Conservation (phyloP, 2,797 vertebrate species). For the Pseudochromis fuscus region DNA sequence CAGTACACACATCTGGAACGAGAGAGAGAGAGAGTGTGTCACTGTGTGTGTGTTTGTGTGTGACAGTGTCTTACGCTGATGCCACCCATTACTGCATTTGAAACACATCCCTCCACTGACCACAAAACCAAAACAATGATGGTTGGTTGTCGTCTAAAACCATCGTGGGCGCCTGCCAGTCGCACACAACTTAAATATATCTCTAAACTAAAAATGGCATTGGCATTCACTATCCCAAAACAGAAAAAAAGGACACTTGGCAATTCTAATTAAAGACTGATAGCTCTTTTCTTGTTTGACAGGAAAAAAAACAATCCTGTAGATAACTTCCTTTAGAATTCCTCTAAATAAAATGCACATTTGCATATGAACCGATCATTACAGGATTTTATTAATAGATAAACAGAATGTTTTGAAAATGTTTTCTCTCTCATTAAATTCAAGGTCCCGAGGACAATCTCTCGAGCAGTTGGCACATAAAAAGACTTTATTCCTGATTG, state of each 20-base stretch:
- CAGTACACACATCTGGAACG: slow-evolving; percentile 90
- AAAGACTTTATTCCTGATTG: slow-evolving; percentile 45
- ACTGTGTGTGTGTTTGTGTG: slow-evolving; percentile 1
- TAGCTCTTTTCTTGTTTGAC: slow-evolving; percentile 29
- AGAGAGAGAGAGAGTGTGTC: slow-evolving; percentile 13
- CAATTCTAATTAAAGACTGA: slow-evolving; percentile 55
- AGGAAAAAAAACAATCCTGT: not conserved
- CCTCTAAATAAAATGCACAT: slow-evolving; percentile 19
- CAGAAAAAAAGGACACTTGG: not conserved
- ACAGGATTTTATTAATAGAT: slow-evolving; percentile 13
- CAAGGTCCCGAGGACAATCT: slow-evolving; percentile 48
- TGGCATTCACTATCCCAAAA: slow-evolving; percentile 23
- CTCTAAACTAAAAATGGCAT: slow-evolving; percentile 54
- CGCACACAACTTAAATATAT: slow-evolving; percentile 43
- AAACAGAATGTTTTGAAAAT: slow-evolving; percentile 10
- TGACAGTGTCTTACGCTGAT: not conserved
- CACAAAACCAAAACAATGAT: slow-evolving; percentile 58
- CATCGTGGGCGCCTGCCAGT: slow-evolving; percentile 29
- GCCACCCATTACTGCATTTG: slow-evolving; percentile 13
- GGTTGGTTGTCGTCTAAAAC: slow-evolving; percentile 28
- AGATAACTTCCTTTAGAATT: slow-evolving; percentile 10
- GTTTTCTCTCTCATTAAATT: slow-evolving; percentile 30
- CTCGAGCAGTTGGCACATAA: slow-evolving; percentile 52
- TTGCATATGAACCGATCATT: slow-evolving; percentile 18
- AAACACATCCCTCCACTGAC: slow-evolving; percentile 28